phyloP scores from a whole-genome alignment of 1,140 invertebrate species.

The Aphidius gifuensis region DNA sequence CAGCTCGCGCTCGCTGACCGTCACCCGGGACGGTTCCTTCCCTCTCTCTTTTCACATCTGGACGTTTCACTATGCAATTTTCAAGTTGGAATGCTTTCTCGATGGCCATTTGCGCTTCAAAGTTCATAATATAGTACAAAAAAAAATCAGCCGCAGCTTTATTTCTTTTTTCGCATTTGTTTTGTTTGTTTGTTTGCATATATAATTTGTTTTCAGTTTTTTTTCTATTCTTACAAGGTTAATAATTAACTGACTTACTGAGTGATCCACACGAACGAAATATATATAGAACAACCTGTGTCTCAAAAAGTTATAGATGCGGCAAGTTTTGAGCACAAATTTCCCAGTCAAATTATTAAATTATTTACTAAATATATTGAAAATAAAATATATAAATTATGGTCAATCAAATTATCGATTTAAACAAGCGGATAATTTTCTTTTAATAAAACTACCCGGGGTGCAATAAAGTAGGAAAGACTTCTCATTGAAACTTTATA shows the following conservation, averaged over 20 bases:
- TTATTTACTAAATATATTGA: no score
- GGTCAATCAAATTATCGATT: slow-evolving; percentile 1
- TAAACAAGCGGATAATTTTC: neutral
- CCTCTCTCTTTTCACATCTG: slow-evolving; percentile 31
- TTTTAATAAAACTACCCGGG: neutral
- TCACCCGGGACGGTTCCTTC: slow-evolving; percentile 52
- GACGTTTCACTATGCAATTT: neutral
- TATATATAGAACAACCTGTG: neutral
- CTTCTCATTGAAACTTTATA: neutral
- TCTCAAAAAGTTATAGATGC: neutral
- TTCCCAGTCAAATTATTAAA: no score
- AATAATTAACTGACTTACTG: slow-evolving; percentile 41
- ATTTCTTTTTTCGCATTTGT: no score
- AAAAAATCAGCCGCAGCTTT: no score
- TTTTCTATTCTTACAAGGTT: neutral
- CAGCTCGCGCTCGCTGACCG: slow-evolving; percentile 55
- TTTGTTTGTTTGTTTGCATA: no score
- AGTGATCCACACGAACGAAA: slow-evolving; percentile 21
- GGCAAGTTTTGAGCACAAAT: no score
- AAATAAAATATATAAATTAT: neutral
- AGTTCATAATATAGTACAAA: slow-evolving; percentile 8
- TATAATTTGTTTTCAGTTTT: no score
- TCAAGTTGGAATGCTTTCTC: neutral
- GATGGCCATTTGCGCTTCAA: slow-evolving; percentile 16
- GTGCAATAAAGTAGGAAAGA: slow-evolving; percentile 7